Percentiles rank a stretch among this genome's conserved stretches.
Conservation (phyloP, 2,888 invertebrate genomes). For the Liodrosophila aerea region DNA sequence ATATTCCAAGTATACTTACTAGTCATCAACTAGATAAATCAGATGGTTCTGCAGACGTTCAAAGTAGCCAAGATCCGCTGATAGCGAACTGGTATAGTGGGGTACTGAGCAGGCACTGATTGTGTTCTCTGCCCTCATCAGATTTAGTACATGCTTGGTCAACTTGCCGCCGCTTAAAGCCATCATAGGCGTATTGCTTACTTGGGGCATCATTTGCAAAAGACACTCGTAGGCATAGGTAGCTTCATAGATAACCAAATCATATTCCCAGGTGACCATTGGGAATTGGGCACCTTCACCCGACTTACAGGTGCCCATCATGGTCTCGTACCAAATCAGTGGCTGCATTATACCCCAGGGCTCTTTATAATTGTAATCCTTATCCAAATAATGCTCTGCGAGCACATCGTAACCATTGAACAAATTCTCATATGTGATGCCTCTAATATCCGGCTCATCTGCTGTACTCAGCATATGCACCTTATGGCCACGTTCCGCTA, state of each 20-base stretch:
- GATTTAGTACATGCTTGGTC: constrained; percentile 33
- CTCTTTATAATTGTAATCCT: constrained; percentile 5
- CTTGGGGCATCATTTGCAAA: constrained; percentile 14
- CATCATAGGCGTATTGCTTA: constrained; percentile 30
- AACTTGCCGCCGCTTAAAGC: constrained; percentile 61
- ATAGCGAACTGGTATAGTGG: constrained; percentile 43
- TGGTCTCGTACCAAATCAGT: constrained; percentile 61
- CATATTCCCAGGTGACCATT: constrained; percentile 7
- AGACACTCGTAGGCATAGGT: constrained; percentile 47
- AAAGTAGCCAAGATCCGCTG: constrained; percentile 48
- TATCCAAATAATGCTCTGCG: constrained; percentile 38
- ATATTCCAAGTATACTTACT: constrained; percentile 47
- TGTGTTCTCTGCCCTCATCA: constrained; percentile 51
- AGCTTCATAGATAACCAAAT: constrained; percentile 62
- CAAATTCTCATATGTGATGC: constrained; percentile 18
- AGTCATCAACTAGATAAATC: constrained; percentile 37
- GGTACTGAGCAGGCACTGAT: constrained; percentile 51
- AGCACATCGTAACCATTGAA: constrained; percentile 46
- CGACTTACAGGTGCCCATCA: constrained; percentile 49
- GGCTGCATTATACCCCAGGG: constrained; percentile 40
- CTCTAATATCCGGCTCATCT: constrained; percentile 1
- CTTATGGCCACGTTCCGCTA: constrained; percentile 49
- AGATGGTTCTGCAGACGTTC: constrained; percentile 53
- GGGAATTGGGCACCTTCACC: not conserved
- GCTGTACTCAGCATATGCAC: constrained; percentile 43